Base-by-base conservation (phyloP, 2,888 invertebrate genomes). In the Drosophila colorata region DNA sequence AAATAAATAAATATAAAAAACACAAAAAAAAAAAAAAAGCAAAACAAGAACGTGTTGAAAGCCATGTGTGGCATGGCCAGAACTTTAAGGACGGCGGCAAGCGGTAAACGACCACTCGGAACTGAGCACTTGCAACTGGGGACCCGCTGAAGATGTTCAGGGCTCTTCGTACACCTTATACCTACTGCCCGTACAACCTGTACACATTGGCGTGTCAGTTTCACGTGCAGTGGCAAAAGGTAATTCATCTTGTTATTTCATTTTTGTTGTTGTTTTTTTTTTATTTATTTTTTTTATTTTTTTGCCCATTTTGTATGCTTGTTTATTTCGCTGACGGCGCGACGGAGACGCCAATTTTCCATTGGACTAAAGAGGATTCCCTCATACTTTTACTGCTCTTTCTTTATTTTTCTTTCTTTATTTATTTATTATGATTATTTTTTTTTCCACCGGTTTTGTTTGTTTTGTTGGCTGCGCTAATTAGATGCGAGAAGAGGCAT, bases 161-260 rank as follows among this genome's bases (percentile, higher is more conserved):
- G 49, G 41, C 52, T 46, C 33, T 43, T 16, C 56, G 46, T 44
- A 37, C 16, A 18, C 20, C 47, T 41, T 23, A n/a, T 37, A n/a
- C 28, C 8, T 4, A n/a, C 43, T 52, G 31, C 37, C 44, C 23
- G 35, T 20, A 23, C 44, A 35, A 55, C 28, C 46, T 47, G 38
- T 28, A 51, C 38, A 63, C 67, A 73, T 74, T 90, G 80, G 89
- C 90, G 89, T 90, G 90, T 88, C 81, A 83, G 80, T 89, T 84
- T 85, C 83, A 79, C 80, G 81, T 90, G 90, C 87, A 85, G 85
- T 89, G 90, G 84, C 89, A 86, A 86, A 80, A 85, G 83, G 88
- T 83, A 88, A 90, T 90, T 82, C 88, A 90, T 90, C 90, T 85
- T 84, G 82, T 88, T 63, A 74, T 72, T 65, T 76, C 57, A 68